Conservation (phyloP, 2,797 vertebrate species). For the Etheostoma nigrum region DNA sequence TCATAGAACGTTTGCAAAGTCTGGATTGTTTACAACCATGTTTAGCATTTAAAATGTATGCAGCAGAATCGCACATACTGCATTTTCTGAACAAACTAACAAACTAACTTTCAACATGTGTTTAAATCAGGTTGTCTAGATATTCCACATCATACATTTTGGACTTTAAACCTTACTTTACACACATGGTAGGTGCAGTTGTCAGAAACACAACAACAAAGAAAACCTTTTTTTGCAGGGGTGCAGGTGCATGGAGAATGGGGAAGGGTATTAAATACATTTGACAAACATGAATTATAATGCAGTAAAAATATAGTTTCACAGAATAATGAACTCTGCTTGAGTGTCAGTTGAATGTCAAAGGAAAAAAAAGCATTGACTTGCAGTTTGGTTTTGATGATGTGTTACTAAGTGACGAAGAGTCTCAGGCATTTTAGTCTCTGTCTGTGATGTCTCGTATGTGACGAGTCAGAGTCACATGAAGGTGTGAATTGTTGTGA, state of each 20-base stretch:
- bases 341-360: neutral
- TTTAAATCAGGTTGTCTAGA: neutral
- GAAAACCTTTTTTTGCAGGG: neutral
- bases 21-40: too few relatives aligned
- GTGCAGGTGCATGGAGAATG: neutral
- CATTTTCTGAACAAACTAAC: too few relatives aligned
- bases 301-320: neutral
- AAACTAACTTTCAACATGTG: neutral
- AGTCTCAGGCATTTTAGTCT: neutral
- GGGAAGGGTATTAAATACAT: neutral
- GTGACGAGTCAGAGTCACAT: neutral
- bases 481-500: slow-evolving; percentile 32
- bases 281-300: too few relatives aligned
- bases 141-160: neutral
- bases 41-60: too few relatives aligned
- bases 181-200: neutral
- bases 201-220: too few relatives aligned
- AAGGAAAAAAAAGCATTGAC: neutral
- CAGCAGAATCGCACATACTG: too few relatives aligned
- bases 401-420: neutral
- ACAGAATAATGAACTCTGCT: neutral
- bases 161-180: neutral
- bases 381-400: neutral
- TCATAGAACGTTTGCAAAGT: too few relatives aligned
- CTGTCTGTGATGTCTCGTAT: neutral